Base-by-base conservation (phyloP, 2,888 invertebrate genomes). In the Cheilosia vernalis region DNA sequence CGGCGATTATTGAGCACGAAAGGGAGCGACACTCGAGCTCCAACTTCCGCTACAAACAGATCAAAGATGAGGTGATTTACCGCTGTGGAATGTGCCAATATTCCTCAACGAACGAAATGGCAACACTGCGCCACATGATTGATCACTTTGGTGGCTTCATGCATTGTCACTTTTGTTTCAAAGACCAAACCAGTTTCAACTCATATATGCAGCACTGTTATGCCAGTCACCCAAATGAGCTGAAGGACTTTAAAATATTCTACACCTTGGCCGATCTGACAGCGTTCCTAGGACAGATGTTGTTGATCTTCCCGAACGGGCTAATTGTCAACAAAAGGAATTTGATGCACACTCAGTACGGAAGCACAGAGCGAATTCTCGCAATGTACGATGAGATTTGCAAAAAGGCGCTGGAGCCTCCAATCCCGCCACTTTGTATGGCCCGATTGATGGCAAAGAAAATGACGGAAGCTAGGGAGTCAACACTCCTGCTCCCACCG, bases 11-110 rank as follows among this genome's bases (percentile, higher is more conserved):
- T 0, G 88, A 88, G 2, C 91, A 91, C 67, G 89, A 88, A 1
- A 24, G 40, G 1, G 47, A 83, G 30, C 90, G 90, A 42, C 66
- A 30, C 4, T 64, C 69, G 3, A 85, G 87, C 9, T 87, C 82
- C 0, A 88, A 61, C 7, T 89, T 90, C 66, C 88, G 89, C 21
- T 90, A 89, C 53, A 89, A 88, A 4, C 87, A 88, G 42, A 27
- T 90, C 2, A 83, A 49, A 4, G 82, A 92, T 0, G 89, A 90
- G 0, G 87, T 93, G 0, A 92, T 93, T 0, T 90, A 92, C 10
- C 93, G 93, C 76, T 94, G 94, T 82, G 90, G 91, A 15, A 88
- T 90, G 9, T 94, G 94, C 79, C 86, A 89, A 9, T 90, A 88
- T 2, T 89, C 93, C 0, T 89, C 92, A 0, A 87, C 89, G 0